Percentiles rank a stretch among this genome's conserved stretches.
phyloP scores from a whole-genome alignment of 2,113 vertebrate species.

The Dunckerocampus dactyliophorus region DNA sequence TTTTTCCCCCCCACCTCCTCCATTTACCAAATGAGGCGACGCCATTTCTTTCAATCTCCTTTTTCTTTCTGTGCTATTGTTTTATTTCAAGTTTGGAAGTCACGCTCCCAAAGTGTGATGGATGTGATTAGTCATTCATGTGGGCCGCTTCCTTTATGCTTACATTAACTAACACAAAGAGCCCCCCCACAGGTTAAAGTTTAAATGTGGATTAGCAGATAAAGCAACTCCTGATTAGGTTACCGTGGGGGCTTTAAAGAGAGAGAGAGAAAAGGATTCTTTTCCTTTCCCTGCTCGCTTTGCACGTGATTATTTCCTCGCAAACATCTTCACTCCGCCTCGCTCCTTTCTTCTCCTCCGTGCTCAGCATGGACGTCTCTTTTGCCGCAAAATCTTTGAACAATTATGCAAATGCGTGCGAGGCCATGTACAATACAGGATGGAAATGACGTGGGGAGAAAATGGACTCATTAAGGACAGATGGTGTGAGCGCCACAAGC shows the following conservation, averaged over 20 bases:
- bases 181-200: conserved; percentile 98
- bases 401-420: conserved; percentile 95
- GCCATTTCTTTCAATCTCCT: conserved; percentile 59
- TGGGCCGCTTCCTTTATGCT: conserved; percentile 85
- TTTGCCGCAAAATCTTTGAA: conserved; percentile 92
- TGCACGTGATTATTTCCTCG: conserved; percentile 82
- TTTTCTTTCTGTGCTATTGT: conserved; percentile 43
- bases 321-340: conserved; percentile 77
- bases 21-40: conserved; percentile 59
- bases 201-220: conserved; percentile 99
- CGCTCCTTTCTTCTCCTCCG: conserved; percentile 67
- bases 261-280: conserved; percentile 75
- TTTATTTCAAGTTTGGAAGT: conserved; percentile 72
- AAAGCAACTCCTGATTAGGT: conserved; percentile 91
- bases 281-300: conserved; percentile 15
- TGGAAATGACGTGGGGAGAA: conserved; percentile 86
- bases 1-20: conserved; percentile 39
- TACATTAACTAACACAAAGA: conserved; percentile 98
- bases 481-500: conserved; percentile 84
- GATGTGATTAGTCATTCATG: conserved; percentile 96
- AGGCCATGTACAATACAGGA: conserved; percentile 89
- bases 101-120: conserved; percentile 92
- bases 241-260: conserved; percentile 77
- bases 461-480: conserved; percentile 96
- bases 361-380: conserved; percentile 89